phyloP scores from a whole-genome alignment of 2,797 vertebrate species.

The Muraenolepis orangiensis region DNA sequence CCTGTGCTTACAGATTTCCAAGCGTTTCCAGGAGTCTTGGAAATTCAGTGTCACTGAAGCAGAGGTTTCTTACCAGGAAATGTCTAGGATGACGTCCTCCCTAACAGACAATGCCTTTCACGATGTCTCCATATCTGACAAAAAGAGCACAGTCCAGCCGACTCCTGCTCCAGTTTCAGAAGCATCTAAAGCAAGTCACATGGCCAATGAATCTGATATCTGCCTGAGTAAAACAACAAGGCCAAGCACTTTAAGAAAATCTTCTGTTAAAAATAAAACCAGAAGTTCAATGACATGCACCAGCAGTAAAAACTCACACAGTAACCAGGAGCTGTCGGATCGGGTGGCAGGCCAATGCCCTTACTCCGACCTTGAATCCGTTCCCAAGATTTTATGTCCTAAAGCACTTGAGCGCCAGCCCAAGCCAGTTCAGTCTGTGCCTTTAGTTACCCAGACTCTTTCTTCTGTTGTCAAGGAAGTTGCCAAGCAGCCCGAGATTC shows the following conservation, averaged over 20 bases:
- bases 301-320: conserved; percentile 39
- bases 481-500: conserved; percentile 66
- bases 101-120: conserved; percentile 43
- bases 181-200: conserved; percentile 38
- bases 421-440: conserved; percentile 40
- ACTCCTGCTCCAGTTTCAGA: conserved; percentile 25
- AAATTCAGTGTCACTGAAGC: conserved; percentile 86
- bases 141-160: conserved; percentile 32
- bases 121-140: conserved; percentile 51
- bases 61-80: conserved; percentile 80
- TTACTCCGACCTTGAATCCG: conserved; percentile 75
- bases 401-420: conserved; percentile 69
- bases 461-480: conserved; percentile 53
- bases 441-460: conserved; percentile 23
- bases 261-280: conserved; percentile 63
- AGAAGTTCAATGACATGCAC: conserved; percentile 47
- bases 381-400: conserved; percentile 77
- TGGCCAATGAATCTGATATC: conserved; percentile 55
- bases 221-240: conserved; percentile 40
- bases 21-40: conserved; percentile 89
- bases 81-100: conserved; percentile 64
- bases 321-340: conserved; percentile 37
- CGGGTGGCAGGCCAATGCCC: conserved; percentile 61
- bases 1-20: conserved; percentile 81
- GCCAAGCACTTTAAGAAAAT: conserved; percentile 62